Evolutionary conservation across 2,797 vertebrate species (phyloP).

Genomic region (Labeo calbasu): DNA sequence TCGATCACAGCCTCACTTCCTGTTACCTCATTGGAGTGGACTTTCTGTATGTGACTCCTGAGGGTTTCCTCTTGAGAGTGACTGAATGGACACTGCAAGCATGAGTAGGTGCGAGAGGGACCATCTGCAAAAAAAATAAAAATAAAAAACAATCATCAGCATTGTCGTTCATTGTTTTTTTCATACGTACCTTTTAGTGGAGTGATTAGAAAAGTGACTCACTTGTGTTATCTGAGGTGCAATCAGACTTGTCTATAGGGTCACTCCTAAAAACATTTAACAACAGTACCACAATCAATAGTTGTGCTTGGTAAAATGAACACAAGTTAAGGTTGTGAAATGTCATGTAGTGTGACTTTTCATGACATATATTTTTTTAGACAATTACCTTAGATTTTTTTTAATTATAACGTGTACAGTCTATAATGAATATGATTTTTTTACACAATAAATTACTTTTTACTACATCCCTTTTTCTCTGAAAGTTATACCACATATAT

Average conservation of each 20-base stretch:
- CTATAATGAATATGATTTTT: too few species aligned
- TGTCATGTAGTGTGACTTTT: not conserved
- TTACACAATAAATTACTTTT: too few species aligned
- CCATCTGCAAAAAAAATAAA: conserved; percentile 15
- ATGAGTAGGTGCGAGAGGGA: conserved; percentile 18
- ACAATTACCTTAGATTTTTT: not conserved
- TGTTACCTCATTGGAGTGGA: conserved; percentile 11
- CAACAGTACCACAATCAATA: not conserved
- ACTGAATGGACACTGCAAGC: conserved; percentile 39
- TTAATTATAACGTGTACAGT: too few species aligned
- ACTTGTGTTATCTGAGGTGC: conserved; percentile 33
- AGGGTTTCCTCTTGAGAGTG: conserved; percentile 47
- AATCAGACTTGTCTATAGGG: not conserved
- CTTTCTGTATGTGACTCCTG: conserved; percentile 48
- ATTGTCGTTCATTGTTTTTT: not conserved
- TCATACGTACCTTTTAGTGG: not conserved
- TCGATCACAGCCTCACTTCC: not conserved
- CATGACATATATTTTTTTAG: not conserved
- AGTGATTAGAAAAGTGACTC: not conserved
- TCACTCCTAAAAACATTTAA: not conserved
- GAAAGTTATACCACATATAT: not conserved
- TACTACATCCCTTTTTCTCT: not conserved
- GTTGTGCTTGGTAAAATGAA: not conserved
- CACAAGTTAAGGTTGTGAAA: not conserved
- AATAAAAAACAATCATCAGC: not conserved